A percentile compares a stretch with the other conserved stretches of the same genome.
phyloP scores from a whole-genome alignment of 2,888 invertebrate species.

The Shargacucullia verbasci region DNA sequence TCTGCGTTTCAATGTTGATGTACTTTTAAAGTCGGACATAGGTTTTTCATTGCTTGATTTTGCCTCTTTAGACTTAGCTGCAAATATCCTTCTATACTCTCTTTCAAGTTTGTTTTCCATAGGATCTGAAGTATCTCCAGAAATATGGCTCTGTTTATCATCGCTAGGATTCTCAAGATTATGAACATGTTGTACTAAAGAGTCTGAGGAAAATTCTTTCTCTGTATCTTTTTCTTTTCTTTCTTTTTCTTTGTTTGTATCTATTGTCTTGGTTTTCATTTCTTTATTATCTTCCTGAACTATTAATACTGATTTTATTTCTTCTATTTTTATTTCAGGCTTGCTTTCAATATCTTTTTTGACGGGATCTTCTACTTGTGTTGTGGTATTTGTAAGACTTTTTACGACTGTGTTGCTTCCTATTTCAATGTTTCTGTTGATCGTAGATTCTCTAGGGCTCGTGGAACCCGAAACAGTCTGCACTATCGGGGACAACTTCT shows the following conservation, averaged over 20 bases:
- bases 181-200: conserved; percentile 76
- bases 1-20: conserved; percentile 70
- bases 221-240: conserved; percentile 35
- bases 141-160: conserved; percentile 62
- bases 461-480: conserved; percentile 68
- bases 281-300: conserved; percentile 28
- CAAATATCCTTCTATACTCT: conserved; percentile 76
- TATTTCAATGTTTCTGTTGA: conserved; percentile 60
- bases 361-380: conserved; percentile 60
- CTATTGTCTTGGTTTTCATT: conserved; percentile 38
- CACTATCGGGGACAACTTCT: conserved; percentile 75
- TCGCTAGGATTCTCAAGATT: conserved; percentile 74
- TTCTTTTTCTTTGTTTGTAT: conserved; percentile 19
- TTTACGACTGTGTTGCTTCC: conserved; percentile 62
- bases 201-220: conserved; percentile 73
- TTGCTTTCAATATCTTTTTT: conserved; percentile 23
- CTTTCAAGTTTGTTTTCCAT: conserved; percentile 79
- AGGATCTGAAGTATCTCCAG: conserved; percentile 57
- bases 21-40: conserved; percentile 66
- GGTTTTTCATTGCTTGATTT: conserved; percentile 59
- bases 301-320: conserved; percentile 30
- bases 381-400: conserved; percentile 56
- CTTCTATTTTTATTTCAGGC: conserved; percentile 25
- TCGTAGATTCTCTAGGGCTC: conserved; percentile 56
- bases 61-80: conserved; percentile 61